Percentiles rank a stretch among this genome's conserved stretches.
phyloP scores from a whole-genome alignment of 2,797 vertebrate species.

The Sylvilagus floridanus region DNA sequence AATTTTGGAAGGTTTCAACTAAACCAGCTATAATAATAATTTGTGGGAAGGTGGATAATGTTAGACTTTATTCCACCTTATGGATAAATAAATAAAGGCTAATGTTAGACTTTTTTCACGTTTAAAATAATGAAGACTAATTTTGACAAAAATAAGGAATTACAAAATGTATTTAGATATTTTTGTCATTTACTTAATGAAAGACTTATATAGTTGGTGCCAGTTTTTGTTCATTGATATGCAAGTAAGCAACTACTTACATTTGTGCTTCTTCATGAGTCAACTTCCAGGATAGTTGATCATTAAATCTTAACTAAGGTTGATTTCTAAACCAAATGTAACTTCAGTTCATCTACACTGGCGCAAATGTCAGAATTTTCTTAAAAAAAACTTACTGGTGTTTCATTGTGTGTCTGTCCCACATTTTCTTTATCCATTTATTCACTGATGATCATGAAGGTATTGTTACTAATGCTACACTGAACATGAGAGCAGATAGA shows the following conservation, averaged over 20 bases:
- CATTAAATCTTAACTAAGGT: not conserved
- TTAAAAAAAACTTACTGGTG: not conserved
- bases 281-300: not conserved
- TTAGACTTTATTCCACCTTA: not conserved
- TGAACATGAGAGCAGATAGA: not conserved
- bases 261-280: not conserved
- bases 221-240: not conserved
- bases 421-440: not conserved
- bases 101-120: too few relatives aligned
- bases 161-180: not conserved
- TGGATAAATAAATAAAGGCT: too few relatives aligned
- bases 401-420: not conserved
- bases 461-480: not conserved
- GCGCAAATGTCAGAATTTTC: not conserved
- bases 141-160: not conserved
- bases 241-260: not conserved
- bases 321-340: slow-evolving; percentile 18
- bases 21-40: not conserved
- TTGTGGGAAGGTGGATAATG: not conserved
- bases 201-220: not conserved
- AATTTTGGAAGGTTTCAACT: not conserved
- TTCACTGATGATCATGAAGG: not conserved
- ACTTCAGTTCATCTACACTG: not conserved
- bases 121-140: not conserved
- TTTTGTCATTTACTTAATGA: not conserved